A percentile compares a stretch with the other conserved stretches of the same genome.
Evolutionary conservation across 2,888 invertebrate genomes (phyloP).

Genomic region (Heliconius ismenius): DNA sequence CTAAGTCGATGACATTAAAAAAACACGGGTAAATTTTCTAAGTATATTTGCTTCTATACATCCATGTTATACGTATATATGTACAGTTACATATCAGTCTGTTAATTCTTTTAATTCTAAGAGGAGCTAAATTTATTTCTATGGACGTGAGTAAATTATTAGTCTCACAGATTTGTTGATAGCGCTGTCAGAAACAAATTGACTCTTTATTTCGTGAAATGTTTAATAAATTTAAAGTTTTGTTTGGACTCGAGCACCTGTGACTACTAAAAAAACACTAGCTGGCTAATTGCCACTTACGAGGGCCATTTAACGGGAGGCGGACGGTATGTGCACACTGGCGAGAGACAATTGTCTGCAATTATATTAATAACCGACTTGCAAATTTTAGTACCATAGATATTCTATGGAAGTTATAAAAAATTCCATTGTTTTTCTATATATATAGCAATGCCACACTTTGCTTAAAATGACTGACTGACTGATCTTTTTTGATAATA

Average conservation of each 20-base stretch:
- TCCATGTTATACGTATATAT: no score
- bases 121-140: background rate
- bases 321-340: slow-evolving; percentile 29
- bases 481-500: no score
- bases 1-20: no score
- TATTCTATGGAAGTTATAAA: background rate
- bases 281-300: slow-evolving; percentile 30
- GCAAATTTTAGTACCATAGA: background rate
- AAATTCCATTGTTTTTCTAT: background rate
- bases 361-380: slow-evolving; percentile 23
- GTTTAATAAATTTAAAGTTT: slow-evolving; percentile 17
- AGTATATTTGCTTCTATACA: no score
- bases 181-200: background rate
- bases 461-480: background rate
- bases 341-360: slow-evolving; percentile 29
- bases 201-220: slow-evolving; percentile 19
- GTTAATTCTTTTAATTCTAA: slow-evolving; percentile 9
- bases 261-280: slow-evolving; percentile 32
- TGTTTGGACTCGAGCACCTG: slow-evolving; percentile 30
- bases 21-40: no score
- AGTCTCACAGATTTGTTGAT: background rate
- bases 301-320: slow-evolving; percentile 26
- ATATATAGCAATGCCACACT: background rate
- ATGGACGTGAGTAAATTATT: slow-evolving; percentile 9
- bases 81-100: background rate